A percentile compares a stretch with the other conserved stretches of the same genome.
These are phyloP conservation scores for Zaprionus lachaisei DNA, from an alignment of 1,140 invertebrate species.

Conservation along the genomic window DNA sequence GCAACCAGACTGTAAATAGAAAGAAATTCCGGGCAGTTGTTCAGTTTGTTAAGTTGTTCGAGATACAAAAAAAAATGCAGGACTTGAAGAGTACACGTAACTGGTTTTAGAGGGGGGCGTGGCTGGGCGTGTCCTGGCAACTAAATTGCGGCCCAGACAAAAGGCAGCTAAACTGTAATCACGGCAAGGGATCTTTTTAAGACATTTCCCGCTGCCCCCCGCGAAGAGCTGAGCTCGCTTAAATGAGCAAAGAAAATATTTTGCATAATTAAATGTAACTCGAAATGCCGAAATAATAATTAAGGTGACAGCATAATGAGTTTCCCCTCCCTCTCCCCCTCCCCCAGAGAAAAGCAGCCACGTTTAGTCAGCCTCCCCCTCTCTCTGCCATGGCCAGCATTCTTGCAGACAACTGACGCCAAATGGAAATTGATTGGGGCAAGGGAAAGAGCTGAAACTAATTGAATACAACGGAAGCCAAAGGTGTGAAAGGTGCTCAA, in stretches of 20 bases:
- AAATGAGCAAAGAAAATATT: constrained; percentile 54
- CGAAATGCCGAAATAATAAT: constrained; percentile 74
- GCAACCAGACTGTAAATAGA: constrained; percentile 40
- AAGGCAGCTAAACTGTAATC: constrained; percentile 40
- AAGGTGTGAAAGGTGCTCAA: constrained; percentile 7
- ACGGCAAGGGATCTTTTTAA: constrained; percentile 26
- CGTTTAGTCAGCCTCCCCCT: neutral
- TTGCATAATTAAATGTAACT: constrained; percentile 71
- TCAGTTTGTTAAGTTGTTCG: constrained; percentile 33
- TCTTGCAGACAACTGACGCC: constrained; percentile 6
- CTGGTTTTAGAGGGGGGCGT: neutral
- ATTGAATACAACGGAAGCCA: constrained; percentile 31
- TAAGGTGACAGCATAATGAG: constrained; percentile 72
- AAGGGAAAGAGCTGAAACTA: constrained; percentile 18
- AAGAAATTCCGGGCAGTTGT: constrained; percentile 43
- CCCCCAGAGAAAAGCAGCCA: neutral
- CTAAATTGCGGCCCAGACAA: constrained; percentile 18
- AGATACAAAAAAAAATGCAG: constrained; percentile 26
- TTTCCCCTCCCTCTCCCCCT: neutral
- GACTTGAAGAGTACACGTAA: constrained; percentile 9
- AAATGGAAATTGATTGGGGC: constrained; percentile 43
- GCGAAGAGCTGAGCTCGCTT: neutral
- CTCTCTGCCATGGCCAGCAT: neutral
- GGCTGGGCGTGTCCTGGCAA: constrained; percentile 30
- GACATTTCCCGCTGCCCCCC: neutral